These are phyloP conservation scores for Hepsetus odoe DNA, from an alignment of 2,113 vertebrate species.

Conservation along the genomic window DNA sequence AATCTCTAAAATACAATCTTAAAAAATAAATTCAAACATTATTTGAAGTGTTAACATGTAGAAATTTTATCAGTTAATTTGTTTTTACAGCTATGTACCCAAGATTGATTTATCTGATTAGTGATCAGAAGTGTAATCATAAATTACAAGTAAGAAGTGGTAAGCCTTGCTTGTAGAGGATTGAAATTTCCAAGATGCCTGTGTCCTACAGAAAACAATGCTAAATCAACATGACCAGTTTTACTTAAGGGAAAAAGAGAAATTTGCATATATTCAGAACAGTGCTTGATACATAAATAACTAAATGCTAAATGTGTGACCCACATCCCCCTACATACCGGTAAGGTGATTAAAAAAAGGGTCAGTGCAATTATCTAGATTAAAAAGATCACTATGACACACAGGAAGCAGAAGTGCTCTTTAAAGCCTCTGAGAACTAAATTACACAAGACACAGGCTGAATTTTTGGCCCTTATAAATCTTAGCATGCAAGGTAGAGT, in stretches of 20 bases:
- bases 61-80: too few relatives aligned
- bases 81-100: too few relatives aligned
- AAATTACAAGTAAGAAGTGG: too few relatives aligned
- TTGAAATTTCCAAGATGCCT: too few relatives aligned
- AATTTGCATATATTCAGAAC: background rate
- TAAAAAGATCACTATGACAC: background rate
- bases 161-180: too few relatives aligned
- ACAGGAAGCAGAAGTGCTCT: background rate
- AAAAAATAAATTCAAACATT: too few relatives aligned
- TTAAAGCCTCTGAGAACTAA: background rate
- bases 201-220: background rate
- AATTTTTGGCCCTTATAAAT: background rate
- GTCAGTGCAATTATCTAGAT: background rate
- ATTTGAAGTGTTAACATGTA: too few relatives aligned
- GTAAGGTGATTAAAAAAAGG: conserved; percentile 14
- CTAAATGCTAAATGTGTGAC: background rate
- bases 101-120: too few relatives aligned
- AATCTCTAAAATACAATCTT: too few relatives aligned
- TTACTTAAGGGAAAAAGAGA: background rate
- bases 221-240: background rate
- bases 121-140: too few relatives aligned
- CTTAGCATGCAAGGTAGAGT: background rate
- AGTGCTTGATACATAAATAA: background rate
- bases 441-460: background rate
- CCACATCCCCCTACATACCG: background rate